phyloP scores from a whole-genome alignment of 2,888 invertebrate species.

The Sinhomidia bicolor region DNA sequence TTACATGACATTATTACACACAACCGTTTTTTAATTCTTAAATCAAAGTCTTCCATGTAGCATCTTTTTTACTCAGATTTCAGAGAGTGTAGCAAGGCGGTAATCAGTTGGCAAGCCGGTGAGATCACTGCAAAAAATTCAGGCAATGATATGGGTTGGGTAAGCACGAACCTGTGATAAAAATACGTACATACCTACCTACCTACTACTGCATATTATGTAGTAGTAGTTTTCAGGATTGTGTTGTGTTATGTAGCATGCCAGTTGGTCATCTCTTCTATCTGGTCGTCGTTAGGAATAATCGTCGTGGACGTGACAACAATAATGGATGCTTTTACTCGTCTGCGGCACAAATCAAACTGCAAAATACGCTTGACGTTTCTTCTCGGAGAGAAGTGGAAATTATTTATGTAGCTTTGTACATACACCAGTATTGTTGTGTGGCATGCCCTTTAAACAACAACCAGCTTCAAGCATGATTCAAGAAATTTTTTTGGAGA shows the following conservation, averaged over 20 bases:
- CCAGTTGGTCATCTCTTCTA: slow-evolving; percentile 15
- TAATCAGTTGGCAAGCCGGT: slow-evolving; percentile 47
- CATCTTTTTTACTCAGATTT: too few relatives aligned
- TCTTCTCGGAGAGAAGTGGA: not conserved
- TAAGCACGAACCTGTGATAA: slow-evolving; percentile 71
- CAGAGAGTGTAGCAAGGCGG: not conserved
- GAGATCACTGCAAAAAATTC: slow-evolving; percentile 66
- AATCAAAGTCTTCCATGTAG: slow-evolving; percentile 3
- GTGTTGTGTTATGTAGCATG: too few relatives aligned
- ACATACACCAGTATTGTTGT: too few relatives aligned
- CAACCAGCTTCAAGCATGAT: not conserved
- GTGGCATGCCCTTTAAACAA: not conserved
- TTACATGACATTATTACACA: slow-evolving; percentile 47
- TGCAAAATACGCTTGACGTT: not conserved
- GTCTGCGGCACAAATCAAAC: not conserved
- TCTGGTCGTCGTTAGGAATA: not conserved
- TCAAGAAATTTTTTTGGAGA: too few relatives aligned
- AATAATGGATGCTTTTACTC: slow-evolving; percentile 26
- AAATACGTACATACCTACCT: slow-evolving; percentile 60
- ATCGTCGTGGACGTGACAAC: slow-evolving; percentile 65
- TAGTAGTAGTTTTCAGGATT: too few relatives aligned
- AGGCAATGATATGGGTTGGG: slow-evolving; percentile 73
- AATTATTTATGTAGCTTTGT: slow-evolving; percentile 26
- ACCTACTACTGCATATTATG: not conserved
- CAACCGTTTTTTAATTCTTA: slow-evolving; percentile 5